A percentile compares a stretch with the other conserved stretches of the same genome.
Evolutionary conservation across 2,888 invertebrate species (phyloP).

Genomic region (Parnassius mnemosyne): DNA sequence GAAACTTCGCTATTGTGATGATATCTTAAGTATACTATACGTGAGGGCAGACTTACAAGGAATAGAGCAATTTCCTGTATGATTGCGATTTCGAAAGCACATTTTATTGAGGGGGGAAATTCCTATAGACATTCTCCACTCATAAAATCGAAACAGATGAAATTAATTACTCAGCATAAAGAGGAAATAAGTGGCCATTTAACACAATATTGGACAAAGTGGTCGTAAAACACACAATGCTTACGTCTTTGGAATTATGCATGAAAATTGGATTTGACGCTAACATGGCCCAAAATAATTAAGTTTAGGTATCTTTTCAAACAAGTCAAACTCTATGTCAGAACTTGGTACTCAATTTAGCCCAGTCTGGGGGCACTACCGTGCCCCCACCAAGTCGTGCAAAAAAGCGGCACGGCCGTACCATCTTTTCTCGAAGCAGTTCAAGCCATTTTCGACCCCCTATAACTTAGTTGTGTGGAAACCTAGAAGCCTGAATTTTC

Average conservation of each 20-base stretch:
- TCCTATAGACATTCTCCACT: constrained; percentile 12
- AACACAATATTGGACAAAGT: constrained; percentile 28
- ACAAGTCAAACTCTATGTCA: too few relatives aligned
- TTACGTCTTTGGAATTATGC: constrained; percentile 2
- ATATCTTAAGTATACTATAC: constrained; percentile 2
- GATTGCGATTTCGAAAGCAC: constrained; percentile 11
- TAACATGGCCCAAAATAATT: too few relatives aligned
- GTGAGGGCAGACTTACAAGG: neutral
- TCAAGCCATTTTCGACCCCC: too few relatives aligned
- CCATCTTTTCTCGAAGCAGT: too few relatives aligned
- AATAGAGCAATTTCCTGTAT: constrained; percentile 18
- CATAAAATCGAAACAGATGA: constrained; percentile 27
- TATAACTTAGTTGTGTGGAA: too few relatives aligned
- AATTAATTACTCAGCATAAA: constrained; percentile 24
- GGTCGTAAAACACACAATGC: constrained; percentile 14
- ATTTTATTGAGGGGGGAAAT: constrained; percentile 17
- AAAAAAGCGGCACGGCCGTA: too few relatives aligned
- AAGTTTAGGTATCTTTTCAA: too few relatives aligned
- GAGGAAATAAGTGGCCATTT: constrained; percentile 30
- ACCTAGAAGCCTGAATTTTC: too few relatives aligned
- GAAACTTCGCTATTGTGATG: constrained; percentile 5
- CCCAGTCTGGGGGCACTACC: too few relatives aligned
- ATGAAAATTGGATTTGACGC: neutral
- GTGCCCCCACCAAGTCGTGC: too few relatives aligned
- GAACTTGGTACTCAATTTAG: too few relatives aligned